Conservation (phyloP, 2,797 vertebrate genomes). For the Centropyge bicolor region DNA sequence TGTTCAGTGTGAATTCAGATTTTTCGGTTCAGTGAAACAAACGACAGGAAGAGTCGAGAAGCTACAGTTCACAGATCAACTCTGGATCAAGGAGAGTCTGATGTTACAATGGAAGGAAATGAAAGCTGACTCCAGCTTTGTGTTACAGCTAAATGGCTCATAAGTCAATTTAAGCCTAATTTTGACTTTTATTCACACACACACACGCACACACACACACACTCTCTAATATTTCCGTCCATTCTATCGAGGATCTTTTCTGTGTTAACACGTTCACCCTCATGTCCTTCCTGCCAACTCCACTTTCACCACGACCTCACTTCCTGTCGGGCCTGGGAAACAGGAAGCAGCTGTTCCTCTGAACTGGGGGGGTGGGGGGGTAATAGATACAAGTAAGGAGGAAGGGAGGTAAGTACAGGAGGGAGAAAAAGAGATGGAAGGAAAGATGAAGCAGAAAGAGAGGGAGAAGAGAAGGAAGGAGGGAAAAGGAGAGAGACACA, state of each 20-base stretch:
- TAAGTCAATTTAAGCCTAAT: not conserved
- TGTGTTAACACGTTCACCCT: not conserved
- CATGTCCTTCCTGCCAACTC: slow-evolving; percentile 38
- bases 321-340: slow-evolving; percentile 72
- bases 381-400: not conserved
- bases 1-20: too few species aligned
- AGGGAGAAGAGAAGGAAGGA: not conserved
- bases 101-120: not conserved
- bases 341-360: slow-evolving; percentile 58
- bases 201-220: slow-evolving; percentile 1
- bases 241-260: slow-evolving; percentile 30
- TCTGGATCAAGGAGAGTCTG: not conserved
- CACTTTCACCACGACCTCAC: slow-evolving; percentile 71
- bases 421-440: not conserved
- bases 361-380: too few species aligned
- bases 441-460: not conserved
- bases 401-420: not conserved
- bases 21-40: too few species aligned
- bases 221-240: slow-evolving; percentile 23
- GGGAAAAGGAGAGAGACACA: not conserved
- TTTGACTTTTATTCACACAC: not conserved
- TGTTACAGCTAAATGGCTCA: not conserved
- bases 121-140: not conserved
- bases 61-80: not conserved
- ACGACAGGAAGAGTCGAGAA: too few species aligned